phyloP scores from a whole-genome alignment of 1,140 invertebrate genomes.

The Drosophila tani region DNA sequence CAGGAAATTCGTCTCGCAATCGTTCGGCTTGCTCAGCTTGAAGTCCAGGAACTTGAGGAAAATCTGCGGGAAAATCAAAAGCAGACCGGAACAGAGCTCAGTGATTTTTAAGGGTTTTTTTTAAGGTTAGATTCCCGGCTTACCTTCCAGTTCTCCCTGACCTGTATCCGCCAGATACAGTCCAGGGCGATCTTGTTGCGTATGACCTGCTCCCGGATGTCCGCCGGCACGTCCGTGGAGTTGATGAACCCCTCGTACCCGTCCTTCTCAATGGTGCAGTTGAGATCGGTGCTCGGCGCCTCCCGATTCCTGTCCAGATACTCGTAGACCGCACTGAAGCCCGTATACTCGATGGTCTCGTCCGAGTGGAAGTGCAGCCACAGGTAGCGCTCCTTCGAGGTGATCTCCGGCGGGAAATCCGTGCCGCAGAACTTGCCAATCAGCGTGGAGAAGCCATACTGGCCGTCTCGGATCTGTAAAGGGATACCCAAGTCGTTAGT shows the following conservation, averaged over 20 bases:
- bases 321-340: constrained; percentile 92
- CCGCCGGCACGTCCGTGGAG: constrained; percentile 70
- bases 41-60: constrained; percentile 90
- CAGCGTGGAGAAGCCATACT: constrained; percentile 92
- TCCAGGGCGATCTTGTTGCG: constrained; percentile 87
- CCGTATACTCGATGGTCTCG: constrained; percentile 92
- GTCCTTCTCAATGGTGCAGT: constrained; percentile 77
- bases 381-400: constrained; percentile 90
- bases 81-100: neutral
- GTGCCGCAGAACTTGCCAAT: constrained; percentile 91
- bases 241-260: constrained; percentile 80
- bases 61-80: constrained; percentile 86
- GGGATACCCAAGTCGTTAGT: constrained; percentile 1
- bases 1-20: constrained; percentile 93
- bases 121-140: too few species aligned
- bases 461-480: constrained; percentile 89
- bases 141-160: constrained; percentile 88
- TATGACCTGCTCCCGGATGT: constrained; percentile 73
- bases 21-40: constrained; percentile 90
- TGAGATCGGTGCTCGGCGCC: constrained; percentile 78
- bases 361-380: constrained; percentile 95
- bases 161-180: constrained; percentile 92
- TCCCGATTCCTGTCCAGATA: constrained; percentile 87
- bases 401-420: constrained; percentile 91
- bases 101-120: too few species aligned